Percentiles rank a stretch among this genome's conserved stretches.
Evolutionary conservation across 2,113 vertebrate species (phyloP).

Genomic region (Semnopithecus entellus): DNA sequence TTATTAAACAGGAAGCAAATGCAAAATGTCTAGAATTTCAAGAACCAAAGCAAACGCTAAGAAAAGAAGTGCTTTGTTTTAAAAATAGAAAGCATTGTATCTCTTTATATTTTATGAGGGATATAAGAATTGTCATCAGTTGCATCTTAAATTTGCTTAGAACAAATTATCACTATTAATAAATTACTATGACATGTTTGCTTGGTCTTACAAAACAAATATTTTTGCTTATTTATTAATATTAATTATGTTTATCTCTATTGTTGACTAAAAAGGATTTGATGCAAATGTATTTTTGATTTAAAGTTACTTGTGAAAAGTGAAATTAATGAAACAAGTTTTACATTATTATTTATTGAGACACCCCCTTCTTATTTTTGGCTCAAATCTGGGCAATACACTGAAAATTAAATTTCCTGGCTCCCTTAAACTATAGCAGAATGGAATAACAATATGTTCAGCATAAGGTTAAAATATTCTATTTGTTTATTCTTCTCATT

Average conservation of each 20-base stretch:
- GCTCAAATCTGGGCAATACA: not conserved
- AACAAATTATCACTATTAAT: not conserved
- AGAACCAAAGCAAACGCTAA: not conserved
- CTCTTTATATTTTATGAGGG: not conserved
- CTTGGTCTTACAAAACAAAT: not conserved
- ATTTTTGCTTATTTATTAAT: not conserved
- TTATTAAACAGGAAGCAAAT: constrained; percentile 1
- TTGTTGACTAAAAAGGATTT: not conserved
- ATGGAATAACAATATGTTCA: constrained; percentile 31
- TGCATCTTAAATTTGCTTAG: not conserved
- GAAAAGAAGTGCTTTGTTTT: not conserved
- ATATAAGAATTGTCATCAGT: not conserved
- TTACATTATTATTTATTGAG: not conserved
- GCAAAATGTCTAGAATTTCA: constrained; percentile 13
- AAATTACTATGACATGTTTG: not conserved
- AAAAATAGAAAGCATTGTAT: not conserved
- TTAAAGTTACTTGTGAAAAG: not conserved
- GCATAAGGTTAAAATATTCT: constrained; percentile 63
- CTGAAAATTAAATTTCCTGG: constrained; percentile 20
- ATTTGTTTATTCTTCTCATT: constrained; percentile 64
- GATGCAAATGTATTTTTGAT: not conserved
- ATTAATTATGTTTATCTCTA: not conserved
- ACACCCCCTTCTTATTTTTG: not conserved
- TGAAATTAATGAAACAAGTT: not conserved
- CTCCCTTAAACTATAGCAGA: constrained; percentile 35